Evolutionary conservation across 2,113 vertebrate genomes (phyloP), one percentile per base, ranked within the genome.

Genomic region (Chamaetylas fuelleborni): DNA sequence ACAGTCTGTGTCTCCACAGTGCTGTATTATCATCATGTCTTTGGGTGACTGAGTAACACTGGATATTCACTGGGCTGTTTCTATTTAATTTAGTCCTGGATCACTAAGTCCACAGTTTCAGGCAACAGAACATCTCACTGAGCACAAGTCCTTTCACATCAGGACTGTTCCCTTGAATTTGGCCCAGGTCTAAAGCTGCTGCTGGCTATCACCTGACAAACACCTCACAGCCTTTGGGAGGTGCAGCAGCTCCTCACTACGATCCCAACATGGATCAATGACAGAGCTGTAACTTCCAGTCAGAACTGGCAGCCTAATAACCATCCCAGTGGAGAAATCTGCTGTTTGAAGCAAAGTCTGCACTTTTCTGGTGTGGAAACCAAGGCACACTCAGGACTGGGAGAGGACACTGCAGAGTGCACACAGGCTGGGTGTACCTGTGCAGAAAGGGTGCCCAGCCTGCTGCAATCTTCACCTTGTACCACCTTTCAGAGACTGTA

Each of bases 61-160:
- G 78, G 43, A n/a, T 51, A 74, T 40, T 81, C 71, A 66, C 26
- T 90, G 69, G 76, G 64, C 25, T 88, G 54, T 58, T 92, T 80
- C 76, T 92, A 57, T 70, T 95, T 81, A 51, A 82, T 95, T 95
- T 90, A 92, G 65, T 60, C 79, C 48, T 79, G 45, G 77, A 67
- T 86, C 71, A 86, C 78, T 62, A 58, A 84, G 76, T 56, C 53
- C 50, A 83, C 33, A 48, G 17, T 84, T 82, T 61, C 64, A 83
- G 64, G 25, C 70, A 85, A 45, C 70, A 93, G 61, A 88, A 70
- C 36, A 36, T 53, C 36, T 45, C 26, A 54, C 64, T 80, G 92
- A 74, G 74, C 76, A 87, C 6, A 2, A 29, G 25, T 45, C 40
- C 62, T 93, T 86, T 67, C 67, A 71, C n/a, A 82, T 33, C 33